These are phyloP conservation scores for Eristalinus sepulchralis DNA, from an alignment of 2,888 invertebrate genomes.

Conservation along the genomic window DNA sequence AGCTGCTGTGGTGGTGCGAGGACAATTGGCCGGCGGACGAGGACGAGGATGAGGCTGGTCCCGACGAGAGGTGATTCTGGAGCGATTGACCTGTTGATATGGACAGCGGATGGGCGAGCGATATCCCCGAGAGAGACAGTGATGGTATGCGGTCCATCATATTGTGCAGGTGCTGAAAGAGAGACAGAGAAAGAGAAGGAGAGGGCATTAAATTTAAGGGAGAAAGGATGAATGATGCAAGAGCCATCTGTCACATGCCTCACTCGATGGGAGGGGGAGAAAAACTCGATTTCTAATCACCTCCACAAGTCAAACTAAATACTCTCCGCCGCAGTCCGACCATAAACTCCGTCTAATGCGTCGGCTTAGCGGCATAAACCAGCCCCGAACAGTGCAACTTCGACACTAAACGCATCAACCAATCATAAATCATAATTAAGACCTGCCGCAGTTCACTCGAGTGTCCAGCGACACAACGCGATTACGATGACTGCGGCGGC, in stretches of 20 bases:
- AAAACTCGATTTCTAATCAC: no score
- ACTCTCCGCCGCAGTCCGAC: neutral
- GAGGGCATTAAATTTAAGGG: neutral
- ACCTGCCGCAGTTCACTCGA: neutral
- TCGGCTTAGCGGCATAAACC: neutral
- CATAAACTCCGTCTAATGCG: neutral
- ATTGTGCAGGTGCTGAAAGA: conserved; percentile 73
- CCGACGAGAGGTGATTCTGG: conserved; percentile 79
- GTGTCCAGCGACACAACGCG: no score
- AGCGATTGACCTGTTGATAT: conserved; percentile 76
- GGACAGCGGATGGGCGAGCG: conserved; percentile 80
- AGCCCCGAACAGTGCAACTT: neutral
- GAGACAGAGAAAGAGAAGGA: neutral
- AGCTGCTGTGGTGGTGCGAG: conserved; percentile 73
- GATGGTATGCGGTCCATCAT: conserved; percentile 82
- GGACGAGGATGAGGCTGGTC: conserved; percentile 74
- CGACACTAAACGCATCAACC: conserved; percentile 28
- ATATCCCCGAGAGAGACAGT: conserved; percentile 80
- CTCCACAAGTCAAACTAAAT: neutral
- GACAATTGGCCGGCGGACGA: conserved; percentile 73
- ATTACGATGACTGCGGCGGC: neutral
- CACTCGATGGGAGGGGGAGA: no score
- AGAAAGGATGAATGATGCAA: neutral
- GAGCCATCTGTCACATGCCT: no score
- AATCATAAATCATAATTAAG: conserved; percentile 68